Evolutionary conservation across 2,113 vertebrate genomes (phyloP).

Genomic region (Sarotherodon lohbergeri): DNA sequence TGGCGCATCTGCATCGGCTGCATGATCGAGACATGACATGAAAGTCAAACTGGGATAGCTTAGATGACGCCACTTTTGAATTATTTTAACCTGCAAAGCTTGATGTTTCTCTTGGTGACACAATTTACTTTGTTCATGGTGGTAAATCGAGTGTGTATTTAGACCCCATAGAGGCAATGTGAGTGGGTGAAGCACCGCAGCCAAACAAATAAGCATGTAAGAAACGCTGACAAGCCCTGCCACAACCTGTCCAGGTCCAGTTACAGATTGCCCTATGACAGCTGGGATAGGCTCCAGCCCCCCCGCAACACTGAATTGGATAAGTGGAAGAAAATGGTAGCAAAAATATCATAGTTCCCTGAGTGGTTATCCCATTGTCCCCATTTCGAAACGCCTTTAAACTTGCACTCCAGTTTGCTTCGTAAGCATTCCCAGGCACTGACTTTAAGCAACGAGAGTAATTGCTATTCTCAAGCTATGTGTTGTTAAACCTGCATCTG

Average conservation of each 20-base stretch:
- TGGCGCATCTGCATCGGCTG: background rate
- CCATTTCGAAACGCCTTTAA: background rate
- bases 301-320: background rate
- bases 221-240: background rate
- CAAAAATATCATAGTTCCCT: background rate
- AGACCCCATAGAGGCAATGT: background rate
- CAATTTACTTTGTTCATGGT: background rate
- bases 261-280: background rate
- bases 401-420: background rate
- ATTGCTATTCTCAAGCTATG: background rate
- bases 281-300: background rate
- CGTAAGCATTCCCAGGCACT: background rate
- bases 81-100: background rate
- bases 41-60: background rate
- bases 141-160: background rate
- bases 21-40: background rate
- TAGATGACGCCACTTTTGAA: background rate
- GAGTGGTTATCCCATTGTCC: background rate
- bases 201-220: background rate
- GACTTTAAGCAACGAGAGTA: background rate
- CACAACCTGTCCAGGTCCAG: background rate
- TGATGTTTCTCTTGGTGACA: background rate
- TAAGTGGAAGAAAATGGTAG: background rate
- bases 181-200: background rate
- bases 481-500: background rate